These are phyloP conservation scores for Virgularia gustaviana DNA, from an alignment of 92 coral and sea anemone species.

Conservation along the genomic window DNA sequence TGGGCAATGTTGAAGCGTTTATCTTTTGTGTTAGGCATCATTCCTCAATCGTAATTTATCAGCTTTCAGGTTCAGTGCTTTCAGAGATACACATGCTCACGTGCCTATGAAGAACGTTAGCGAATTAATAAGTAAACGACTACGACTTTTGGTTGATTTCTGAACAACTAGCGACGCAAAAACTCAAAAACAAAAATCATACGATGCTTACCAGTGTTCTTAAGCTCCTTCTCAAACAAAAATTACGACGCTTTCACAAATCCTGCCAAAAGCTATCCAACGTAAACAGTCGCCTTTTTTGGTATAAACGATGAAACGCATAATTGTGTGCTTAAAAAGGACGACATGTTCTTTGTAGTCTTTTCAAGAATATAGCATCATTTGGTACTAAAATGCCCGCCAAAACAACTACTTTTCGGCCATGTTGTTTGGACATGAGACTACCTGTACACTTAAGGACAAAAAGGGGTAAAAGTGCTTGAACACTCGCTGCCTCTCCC, in stretches of 20 bases:
- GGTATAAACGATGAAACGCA: neutral
- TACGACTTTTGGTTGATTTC: neutral
- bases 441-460: neutral
- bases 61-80: conserved; percentile 1
- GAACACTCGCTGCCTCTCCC: neutral
- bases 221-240: neutral
- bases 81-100: neutral
- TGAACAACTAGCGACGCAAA: neutral
- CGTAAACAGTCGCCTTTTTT: neutral
- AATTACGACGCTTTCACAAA: neutral
- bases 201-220: conserved; percentile 6
- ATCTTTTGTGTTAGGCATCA: conserved; percentile 31
- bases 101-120: neutral
- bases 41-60: too few species aligned
- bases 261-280: neutral
- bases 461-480: neutral
- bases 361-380: neutral
- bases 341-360: neutral
- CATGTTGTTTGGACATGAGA: neutral
- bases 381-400: conserved; percentile 31
- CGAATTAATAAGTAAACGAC: neutral
- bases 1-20: conserved; percentile 37
- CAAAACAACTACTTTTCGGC: conserved; percentile 14
- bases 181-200: conserved; percentile 8
- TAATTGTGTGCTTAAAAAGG: neutral